phyloP scores from a whole-genome alignment of 2,888 invertebrate genomes.

The Coenonympha arcania region DNA sequence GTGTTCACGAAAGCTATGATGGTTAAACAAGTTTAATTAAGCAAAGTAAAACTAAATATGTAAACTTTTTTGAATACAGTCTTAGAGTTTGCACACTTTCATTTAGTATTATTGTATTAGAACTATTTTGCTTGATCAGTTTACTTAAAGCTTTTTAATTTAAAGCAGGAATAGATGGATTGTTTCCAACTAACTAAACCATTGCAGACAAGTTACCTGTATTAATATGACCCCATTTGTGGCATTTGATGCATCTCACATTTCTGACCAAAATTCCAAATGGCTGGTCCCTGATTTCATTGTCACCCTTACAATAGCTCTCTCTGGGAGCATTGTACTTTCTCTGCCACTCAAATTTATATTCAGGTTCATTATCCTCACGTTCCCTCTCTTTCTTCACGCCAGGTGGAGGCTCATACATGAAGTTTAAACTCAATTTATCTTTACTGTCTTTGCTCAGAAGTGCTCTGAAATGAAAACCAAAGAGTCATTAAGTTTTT shows the following conservation, averaged over 20 bases:
- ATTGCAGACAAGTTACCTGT: constrained; percentile 73
- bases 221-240: constrained; percentile 99
- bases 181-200: no score
- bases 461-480: constrained; percentile 80
- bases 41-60: no score
- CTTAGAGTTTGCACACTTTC: no score
- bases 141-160: no score
- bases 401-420: constrained; percentile 99
- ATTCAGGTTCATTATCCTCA: constrained; percentile 95
- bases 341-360: constrained; percentile 99
- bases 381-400: constrained; percentile 92
- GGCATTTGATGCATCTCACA: constrained; percentile 98
- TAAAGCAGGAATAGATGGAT: background rate
- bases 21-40: no score
- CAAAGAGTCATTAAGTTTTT: background rate
- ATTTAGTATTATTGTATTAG: no score
- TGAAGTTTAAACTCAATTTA: constrained; percentile 97
- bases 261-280: constrained; percentile 98
- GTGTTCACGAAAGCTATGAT: no score
- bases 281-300: constrained; percentile 97
- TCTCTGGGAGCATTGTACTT: constrained; percentile 99
- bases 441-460: constrained; percentile 99
- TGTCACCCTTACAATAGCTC: constrained; percentile 97
- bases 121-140: no score
- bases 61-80: no score